phyloP scores from a whole-genome alignment of 2,113 vertebrate genomes.

The Eulacestoma nigropectus region DNA sequence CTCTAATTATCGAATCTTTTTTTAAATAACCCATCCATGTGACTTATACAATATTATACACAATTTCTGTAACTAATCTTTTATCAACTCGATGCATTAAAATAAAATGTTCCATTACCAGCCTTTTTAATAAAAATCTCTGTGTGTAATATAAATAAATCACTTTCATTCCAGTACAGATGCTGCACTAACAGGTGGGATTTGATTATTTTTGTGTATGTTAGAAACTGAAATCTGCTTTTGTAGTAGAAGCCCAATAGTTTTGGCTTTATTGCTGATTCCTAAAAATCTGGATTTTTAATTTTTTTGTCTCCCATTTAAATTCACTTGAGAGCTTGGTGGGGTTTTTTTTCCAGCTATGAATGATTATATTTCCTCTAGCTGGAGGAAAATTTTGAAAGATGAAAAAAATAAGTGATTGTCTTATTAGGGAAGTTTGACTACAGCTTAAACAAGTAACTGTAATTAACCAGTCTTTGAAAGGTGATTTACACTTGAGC shows the following conservation, averaged over 20 bases:
- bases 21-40: constrained; percentile 69
- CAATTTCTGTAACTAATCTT: constrained; percentile 75
- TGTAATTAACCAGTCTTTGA: neutral
- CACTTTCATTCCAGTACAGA: constrained; percentile 19
- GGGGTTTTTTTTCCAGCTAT: accelerated
- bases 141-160: constrained; percentile 68
- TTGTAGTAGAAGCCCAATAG: neutral
- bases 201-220: neutral
- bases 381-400: neutral
- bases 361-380: neutral
- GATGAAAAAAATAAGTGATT: neutral
- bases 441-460: neutral
- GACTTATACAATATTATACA: constrained; percentile 60
- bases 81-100: constrained; percentile 72
- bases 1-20: constrained; percentile 61
- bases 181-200: neutral
- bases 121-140: constrained; percentile 78
- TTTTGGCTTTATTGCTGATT: neutral
- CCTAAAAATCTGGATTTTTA: neutral
- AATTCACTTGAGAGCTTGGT: neutral
- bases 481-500: neutral
- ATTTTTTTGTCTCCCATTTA: neutral
- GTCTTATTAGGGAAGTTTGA: neutral
- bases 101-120: constrained; percentile 76
- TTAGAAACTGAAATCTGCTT: neutral